Evolutionary conservation across 2,113 vertebrate species (phyloP), one percentile per base, ranked within the genome.

Genomic region (Microcebus ravelobensis): DNA sequence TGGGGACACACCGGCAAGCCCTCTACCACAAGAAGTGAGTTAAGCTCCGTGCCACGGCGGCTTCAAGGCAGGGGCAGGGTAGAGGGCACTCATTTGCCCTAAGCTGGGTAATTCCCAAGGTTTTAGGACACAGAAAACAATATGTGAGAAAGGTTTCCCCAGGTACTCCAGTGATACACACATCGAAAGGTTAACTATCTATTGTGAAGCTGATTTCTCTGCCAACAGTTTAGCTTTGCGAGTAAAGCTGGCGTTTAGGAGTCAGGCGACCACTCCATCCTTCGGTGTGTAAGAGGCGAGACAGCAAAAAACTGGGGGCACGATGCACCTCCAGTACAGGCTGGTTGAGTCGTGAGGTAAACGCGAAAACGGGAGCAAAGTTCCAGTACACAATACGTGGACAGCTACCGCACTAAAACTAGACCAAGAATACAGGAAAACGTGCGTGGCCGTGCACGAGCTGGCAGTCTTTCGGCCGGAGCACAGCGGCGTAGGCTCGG

Each of bases 371-470:
- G 18, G 20, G 4, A 6, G 85, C 55, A 57, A 18, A 55, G 48
- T 9, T 85, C 6, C 52, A 34, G n/a, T 42, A 10, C 68, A 55
- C 57, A 61, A 31, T 1, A 50, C 15, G 6, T 7, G 52, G 14
- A 4, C 31, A 55, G 31, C 42, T 20, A 27, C 12, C 3, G 61
- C 36, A 73, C 20, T 34, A 45, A 90, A 68, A 68, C 18, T 7
- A 39, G 11, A 36, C 23, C 21, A 67, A 52, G 18, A 91, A 76
- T 2, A 39, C 52, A 90, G 84, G 14, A 17, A 71, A 34, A 5
- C 29, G 1, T 25, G 6, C 6, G 13, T 15, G 3, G 17, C 45
- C 0, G 13, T 0, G 34, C 12, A 0, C 0, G 1, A 29, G 2
- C 31, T 0, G 5, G 27, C 23, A 10, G 13, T 45, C 25, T 48